Percentiles rank a stretch among this genome's conserved stretches.
Conservation (phyloP, 2,797 vertebrate species). For the Sebastes taczanowskii region DNA sequence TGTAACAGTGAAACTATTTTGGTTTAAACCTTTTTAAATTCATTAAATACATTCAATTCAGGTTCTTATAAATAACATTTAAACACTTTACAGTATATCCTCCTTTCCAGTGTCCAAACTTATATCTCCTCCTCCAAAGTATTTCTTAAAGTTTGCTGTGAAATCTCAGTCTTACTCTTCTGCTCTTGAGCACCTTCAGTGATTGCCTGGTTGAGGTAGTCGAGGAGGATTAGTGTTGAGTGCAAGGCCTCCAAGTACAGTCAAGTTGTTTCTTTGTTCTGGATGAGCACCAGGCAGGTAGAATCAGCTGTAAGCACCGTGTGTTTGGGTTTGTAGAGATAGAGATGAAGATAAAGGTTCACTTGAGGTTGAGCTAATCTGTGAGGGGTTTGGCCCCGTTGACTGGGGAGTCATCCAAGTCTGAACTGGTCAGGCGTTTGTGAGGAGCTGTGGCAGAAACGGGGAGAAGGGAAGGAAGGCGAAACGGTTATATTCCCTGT, state of each 20-base stretch:
- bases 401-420: slow-evolving; percentile 62
- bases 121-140: neutral
- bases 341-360: neutral
- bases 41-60: slow-evolving; percentile 47
- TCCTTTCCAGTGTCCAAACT: slow-evolving; percentile 19
- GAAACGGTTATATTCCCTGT: neutral
- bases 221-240: slow-evolving; percentile 32
- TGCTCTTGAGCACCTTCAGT: slow-evolving; percentile 24
- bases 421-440: slow-evolving; percentile 73
- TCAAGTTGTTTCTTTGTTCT: slow-evolving; percentile 20
- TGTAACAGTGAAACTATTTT: slow-evolving; percentile 21
- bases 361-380: slow-evolving; percentile 72
- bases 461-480: neutral
- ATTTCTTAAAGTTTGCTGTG: neutral
- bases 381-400: slow-evolving; percentile 61
- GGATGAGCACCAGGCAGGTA: slow-evolving; percentile 23
- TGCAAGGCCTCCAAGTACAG: slow-evolving; percentile 1
- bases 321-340: slow-evolving; percentile 11
- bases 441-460: slow-evolving; percentile 67
- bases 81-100: slow-evolving; percentile 19
- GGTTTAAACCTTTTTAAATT: slow-evolving; percentile 8
- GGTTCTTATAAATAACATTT: slow-evolving; percentile 44
- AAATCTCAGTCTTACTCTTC: neutral
- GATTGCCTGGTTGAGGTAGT: slow-evolving; percentile 56
- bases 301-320: slow-evolving; percentile 25